phyloP scores from a whole-genome alignment of 2,113 vertebrate species.

The Phaethon lepturus region DNA sequence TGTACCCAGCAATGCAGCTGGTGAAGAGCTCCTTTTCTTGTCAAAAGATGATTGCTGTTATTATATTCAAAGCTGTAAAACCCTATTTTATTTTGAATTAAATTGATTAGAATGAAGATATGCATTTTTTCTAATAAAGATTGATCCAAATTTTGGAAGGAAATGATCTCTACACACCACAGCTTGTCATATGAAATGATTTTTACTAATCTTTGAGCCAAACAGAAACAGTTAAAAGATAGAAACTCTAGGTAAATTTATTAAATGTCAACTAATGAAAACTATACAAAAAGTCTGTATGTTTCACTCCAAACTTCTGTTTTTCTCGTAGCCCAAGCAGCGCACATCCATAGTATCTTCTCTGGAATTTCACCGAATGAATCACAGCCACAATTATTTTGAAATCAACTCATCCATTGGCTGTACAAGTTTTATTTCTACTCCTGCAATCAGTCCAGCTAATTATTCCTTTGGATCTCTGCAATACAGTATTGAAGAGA shows the following conservation, averaged over 20 bases:
- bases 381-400: constrained; percentile 91
- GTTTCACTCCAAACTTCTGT: constrained; percentile 25
- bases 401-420: constrained; percentile 91
- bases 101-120: constrained; percentile 24
- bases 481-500: constrained; percentile 84
- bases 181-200: background rate
- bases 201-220: background rate
- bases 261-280: background rate
- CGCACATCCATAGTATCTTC: constrained; percentile 94
- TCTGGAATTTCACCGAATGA: constrained; percentile 90
- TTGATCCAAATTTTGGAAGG: background rate
- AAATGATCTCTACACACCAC: background rate
- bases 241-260: background rate
- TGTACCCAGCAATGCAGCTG: constrained; percentile 42
- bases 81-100: constrained; percentile 26
- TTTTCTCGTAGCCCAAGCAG: constrained; percentile 89
- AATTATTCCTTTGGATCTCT: constrained; percentile 79
- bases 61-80: background rate
- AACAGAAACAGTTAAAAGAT: background rate
- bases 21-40: constrained; percentile 11
- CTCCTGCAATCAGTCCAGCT: constrained; percentile 87
- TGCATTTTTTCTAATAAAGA: background rate
- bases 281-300: background rate
- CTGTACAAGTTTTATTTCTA: constrained; percentile 88
- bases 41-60: constrained; percentile 39